A percentile compares a stretch with the other conserved stretches of the same genome.
These are phyloP conservation scores for Trachelus troglodyta DNA, from an alignment of 2,888 invertebrate genomes.

Conservation along the genomic window DNA sequence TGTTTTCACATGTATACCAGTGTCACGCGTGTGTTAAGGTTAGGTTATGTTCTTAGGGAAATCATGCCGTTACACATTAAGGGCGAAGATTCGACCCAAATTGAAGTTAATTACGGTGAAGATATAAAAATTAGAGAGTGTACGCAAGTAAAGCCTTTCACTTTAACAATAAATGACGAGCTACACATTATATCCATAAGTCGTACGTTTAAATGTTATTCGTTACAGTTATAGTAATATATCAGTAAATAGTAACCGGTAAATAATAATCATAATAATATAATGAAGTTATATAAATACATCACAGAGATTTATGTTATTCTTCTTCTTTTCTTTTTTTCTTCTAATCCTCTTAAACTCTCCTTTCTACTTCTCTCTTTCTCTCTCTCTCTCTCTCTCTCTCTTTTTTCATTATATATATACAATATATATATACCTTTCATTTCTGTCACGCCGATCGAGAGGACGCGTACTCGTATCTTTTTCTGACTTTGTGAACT, in stretches of 20 bases:
- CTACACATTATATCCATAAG: conserved; percentile 17
- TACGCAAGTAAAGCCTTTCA: conserved; percentile 10
- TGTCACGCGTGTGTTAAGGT: background rate
- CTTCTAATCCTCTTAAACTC: conserved; percentile 3
- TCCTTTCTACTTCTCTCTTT: conserved; percentile 2
- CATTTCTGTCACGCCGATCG: background rate
- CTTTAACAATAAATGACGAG: conserved; percentile 23
- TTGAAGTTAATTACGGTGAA: conserved; percentile 20
- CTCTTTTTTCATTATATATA: background rate
- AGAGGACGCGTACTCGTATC: background rate
- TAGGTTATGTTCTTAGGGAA: background rate
- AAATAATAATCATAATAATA: conserved; percentile 31
- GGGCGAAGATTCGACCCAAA: background rate
- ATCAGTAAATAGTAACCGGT: conserved; percentile 30
- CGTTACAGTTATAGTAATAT: conserved; percentile 32
- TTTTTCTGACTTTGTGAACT: background rate
- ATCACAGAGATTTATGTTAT: conserved; percentile 55
- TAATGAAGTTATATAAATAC: conserved; percentile 53
- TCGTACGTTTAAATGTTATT: conserved; percentile 26
- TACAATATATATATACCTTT: background rate
- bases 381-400: background rate
- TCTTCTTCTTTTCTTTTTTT: conserved; percentile 19
- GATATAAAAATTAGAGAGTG: conserved; percentile 20
- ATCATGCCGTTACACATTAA: background rate
- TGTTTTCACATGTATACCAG: background rate